Evolutionary conservation across 2,888 invertebrate genomes (phyloP).

Genomic region (Caenorhabditis zanzibari): DNA sequence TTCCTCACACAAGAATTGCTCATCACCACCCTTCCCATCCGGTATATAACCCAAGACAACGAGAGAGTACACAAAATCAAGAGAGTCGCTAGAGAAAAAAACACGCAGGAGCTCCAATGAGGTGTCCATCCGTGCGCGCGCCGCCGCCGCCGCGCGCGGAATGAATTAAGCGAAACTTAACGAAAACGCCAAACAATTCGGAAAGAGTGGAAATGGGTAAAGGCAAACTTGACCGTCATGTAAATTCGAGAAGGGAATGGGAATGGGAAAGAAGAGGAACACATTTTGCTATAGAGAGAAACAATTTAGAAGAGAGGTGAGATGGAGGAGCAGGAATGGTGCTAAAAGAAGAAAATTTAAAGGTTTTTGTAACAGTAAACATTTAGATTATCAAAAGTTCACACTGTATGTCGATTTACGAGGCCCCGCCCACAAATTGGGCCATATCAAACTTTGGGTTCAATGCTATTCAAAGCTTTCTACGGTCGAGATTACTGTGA

Average conservation of each 20-base stretch:
- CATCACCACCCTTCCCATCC: neutral
- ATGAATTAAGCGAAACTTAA: slow-evolving; percentile 61
- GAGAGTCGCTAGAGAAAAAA: slow-evolving; percentile 6
- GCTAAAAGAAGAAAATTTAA: too few species aligned
- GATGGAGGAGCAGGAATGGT: neutral
- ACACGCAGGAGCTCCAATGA: neutral
- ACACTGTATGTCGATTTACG: too few species aligned
- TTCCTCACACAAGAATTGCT: too few species aligned
- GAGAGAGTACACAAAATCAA: neutral
- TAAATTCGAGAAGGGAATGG: slow-evolving; percentile 9
- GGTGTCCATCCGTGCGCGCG: slow-evolving; percentile 21
- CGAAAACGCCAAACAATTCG: slow-evolving; percentile 48
- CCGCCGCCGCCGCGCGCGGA: slow-evolving; percentile 18
- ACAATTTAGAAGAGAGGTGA: neutral
- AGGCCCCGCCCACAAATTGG: too few species aligned
- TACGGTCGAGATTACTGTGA: too few species aligned
- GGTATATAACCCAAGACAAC: neutral
- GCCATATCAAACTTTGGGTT: too few species aligned
- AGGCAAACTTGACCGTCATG: slow-evolving; percentile 38
- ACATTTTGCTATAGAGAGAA: neutral
- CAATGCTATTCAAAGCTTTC: too few species aligned
- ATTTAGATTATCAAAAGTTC: too few species aligned
- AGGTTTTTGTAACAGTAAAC: neutral
- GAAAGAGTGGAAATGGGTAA: slow-evolving; percentile 4
- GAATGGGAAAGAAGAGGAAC: neutral